phyloP scores from a whole-genome alignment of 2,888 invertebrate genomes.

The Rhingia campestris region DNA sequence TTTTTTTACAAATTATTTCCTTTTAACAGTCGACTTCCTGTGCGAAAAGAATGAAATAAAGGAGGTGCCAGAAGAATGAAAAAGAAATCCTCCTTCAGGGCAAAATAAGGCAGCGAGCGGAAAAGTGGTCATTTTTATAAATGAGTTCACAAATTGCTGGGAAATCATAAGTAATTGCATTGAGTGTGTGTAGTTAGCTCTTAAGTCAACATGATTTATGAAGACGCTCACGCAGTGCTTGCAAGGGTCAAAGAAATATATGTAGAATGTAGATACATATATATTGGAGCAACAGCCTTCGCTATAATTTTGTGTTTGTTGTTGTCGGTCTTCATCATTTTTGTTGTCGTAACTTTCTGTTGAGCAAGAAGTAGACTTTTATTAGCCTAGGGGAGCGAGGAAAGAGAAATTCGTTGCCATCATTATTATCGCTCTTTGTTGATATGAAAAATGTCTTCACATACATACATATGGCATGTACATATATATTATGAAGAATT shows the following conservation, averaged over 20 bases:
- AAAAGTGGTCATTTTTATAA: slow-evolving; percentile 74
- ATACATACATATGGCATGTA: slow-evolving; percentile 27
- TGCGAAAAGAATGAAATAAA: slow-evolving; percentile 21
- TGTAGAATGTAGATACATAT: slow-evolving; percentile 11
- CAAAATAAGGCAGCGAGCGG: slow-evolving; percentile 53
- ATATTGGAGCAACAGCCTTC: slow-evolving; percentile 69
- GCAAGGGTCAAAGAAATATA: slow-evolving; percentile 69
- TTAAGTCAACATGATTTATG: slow-evolving; percentile 74
- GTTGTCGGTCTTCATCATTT: slow-evolving; percentile 16
- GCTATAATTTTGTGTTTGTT: slow-evolving; percentile 30
- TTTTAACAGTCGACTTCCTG: slow-evolving; percentile 68
- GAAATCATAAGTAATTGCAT: slow-evolving; percentile 75
- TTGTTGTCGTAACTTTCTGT: slow-evolving; percentile 15
- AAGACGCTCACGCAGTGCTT: slow-evolving; percentile 72
- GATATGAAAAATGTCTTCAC: slow-evolving; percentile 35
- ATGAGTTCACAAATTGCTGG: slow-evolving; percentile 75
- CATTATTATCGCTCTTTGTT: slow-evolving; percentile 56
- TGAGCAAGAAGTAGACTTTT: slow-evolving; percentile 52
- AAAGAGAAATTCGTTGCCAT: slow-evolving; percentile 69
- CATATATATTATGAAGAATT: slow-evolving; percentile 37
- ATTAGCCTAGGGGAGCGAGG: slow-evolving; percentile 50
- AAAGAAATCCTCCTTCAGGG: slow-evolving; percentile 27
- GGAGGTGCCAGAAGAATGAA: not conserved
- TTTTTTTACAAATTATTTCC: slow-evolving; percentile 66
- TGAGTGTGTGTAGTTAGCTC: slow-evolving; percentile 74